Percentiles rank a stretch among this genome's conserved stretches.
phyloP scores from a whole-genome alignment of 2,797 vertebrate species.

The Cossypha caffra region DNA sequence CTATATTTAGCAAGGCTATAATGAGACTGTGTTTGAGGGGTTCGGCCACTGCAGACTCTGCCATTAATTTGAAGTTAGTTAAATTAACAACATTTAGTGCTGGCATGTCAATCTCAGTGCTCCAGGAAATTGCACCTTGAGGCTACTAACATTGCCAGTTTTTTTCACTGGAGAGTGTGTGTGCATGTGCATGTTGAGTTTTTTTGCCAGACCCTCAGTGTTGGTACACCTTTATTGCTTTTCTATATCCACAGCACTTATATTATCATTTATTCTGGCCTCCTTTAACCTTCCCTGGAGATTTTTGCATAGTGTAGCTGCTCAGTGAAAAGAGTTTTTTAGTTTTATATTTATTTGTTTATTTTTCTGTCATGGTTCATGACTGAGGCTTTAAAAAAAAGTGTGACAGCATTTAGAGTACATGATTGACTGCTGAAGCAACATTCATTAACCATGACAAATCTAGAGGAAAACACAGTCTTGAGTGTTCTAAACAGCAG shows the following conservation, averaged over 20 bases:
- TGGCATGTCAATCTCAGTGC: conserved; percentile 86
- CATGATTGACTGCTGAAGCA: conserved; percentile 83
- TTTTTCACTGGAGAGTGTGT: conserved; percentile 80
- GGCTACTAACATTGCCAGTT: conserved; percentile 84
- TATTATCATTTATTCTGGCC: conserved; percentile 88
- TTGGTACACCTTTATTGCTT: conserved; percentile 77
- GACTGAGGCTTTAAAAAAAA: conserved; percentile 84
- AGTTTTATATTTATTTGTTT: conserved; percentile 90
- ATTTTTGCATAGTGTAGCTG: conserved; percentile 76
- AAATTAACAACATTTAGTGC: conserved; percentile 89
- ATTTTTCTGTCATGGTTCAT: conserved; percentile 90
- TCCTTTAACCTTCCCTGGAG: conserved; percentile 81
- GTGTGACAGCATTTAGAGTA: conserved; percentile 84
- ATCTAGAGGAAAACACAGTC: conserved; percentile 86
- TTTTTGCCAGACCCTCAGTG: conserved; percentile 74
- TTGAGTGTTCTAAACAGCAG: conserved; percentile 84
- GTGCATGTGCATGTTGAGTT: conserved; percentile 35
- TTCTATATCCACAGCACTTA: conserved; percentile 82
- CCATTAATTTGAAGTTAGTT: conserved; percentile 90
- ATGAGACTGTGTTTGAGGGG: conserved; percentile 86
- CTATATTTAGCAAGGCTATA: conserved; percentile 88
- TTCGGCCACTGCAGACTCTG: conserved; percentile 78
- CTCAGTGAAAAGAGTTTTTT: conserved; percentile 87
- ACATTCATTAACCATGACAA: conserved; percentile 88
- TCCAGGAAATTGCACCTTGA: conserved; percentile 89